A percentile compares a stretch with the other conserved stretches of the same genome.
Evolutionary conservation across 2,888 invertebrate species (phyloP).

Genomic region (Spatulosminthurus flaviceps): DNA sequence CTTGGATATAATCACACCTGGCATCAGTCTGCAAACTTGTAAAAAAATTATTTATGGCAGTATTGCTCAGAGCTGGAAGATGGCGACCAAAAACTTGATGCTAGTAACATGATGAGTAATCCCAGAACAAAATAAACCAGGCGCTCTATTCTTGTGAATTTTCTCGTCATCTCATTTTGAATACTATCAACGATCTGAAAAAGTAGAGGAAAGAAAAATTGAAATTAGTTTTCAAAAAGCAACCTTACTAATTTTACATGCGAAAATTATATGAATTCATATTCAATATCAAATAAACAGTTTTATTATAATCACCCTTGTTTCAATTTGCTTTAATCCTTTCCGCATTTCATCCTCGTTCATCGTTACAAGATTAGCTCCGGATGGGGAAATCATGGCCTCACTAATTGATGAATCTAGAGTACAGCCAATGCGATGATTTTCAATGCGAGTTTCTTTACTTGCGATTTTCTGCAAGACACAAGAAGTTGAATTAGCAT

Average conservation of each 20-base stretch:
- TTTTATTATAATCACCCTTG: conserved; percentile 52
- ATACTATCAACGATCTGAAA: conserved; percentile 49
- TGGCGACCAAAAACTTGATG: conserved; percentile 35
- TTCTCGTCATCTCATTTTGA: conserved; percentile 33
- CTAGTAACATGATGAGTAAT: conserved; percentile 35
- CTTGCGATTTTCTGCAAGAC: conserved; percentile 32
- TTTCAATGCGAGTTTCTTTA: conserved; percentile 40
- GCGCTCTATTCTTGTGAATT: conserved; percentile 32
- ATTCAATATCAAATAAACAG: too few species aligned
- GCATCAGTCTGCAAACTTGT: neutral
- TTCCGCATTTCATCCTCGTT: conserved; percentile 61
- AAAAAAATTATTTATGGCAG: conserved; percentile 16
- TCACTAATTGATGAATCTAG: conserved; percentile 38
- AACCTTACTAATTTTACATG: too few species aligned
- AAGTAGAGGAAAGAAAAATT: neutral
- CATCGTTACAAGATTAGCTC: conserved; percentile 54
- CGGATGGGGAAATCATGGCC: conserved; percentile 33
- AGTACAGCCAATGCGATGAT: conserved; percentile 44
- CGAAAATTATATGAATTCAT: too few species aligned
- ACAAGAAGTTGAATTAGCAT: too few species aligned
- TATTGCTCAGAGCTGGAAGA: conserved; percentile 18
- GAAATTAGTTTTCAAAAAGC: too few species aligned
- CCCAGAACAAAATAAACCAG: conserved; percentile 44
- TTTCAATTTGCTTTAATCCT: conserved; percentile 61
- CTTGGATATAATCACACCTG: neutral